Conservation (phyloP, 2,797 vertebrate genomes). For the Halcyon leucocephala region DNA sequence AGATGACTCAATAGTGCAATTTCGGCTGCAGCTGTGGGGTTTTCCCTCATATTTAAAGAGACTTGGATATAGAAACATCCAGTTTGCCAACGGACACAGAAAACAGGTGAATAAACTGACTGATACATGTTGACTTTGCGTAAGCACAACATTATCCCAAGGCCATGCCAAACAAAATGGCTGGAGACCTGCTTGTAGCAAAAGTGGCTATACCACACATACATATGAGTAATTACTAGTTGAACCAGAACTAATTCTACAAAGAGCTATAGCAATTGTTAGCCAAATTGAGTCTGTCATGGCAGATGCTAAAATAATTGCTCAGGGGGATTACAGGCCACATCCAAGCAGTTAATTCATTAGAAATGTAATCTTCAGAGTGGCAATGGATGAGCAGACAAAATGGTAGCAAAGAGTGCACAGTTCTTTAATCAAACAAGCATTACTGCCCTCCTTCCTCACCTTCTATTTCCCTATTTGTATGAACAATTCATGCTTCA, state of each 20-base stretch:
- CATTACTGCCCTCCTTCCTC: not conserved
- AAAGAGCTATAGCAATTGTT: constrained; percentile 42
- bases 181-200: not conserved
- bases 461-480: not conserved
- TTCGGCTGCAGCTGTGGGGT: not conserved
- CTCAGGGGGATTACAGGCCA: constrained; percentile 51
- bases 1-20: not conserved
- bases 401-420: constrained; percentile 11
- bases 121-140: not conserved
- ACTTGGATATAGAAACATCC: not conserved
- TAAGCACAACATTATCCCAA: not conserved
- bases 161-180: not conserved
- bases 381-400: not conserved
- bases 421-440: not conserved
- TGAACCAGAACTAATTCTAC: constrained; percentile 66
- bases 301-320: constrained; percentile 67
- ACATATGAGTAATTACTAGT: constrained; percentile 32
- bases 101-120: not conserved
- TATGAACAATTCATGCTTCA: not conserved
- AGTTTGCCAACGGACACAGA: not conserved
- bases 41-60: not conserved
- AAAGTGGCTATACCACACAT: not conserved
- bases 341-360: constrained; percentile 50
- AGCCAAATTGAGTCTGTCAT: constrained; percentile 35
- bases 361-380: constrained; percentile 23